A percentile compares a stretch with the other conserved stretches of the same genome.
These are phyloP conservation scores for Congeria kusceri DNA, from an alignment of 2,888 invertebrate species.

Conservation along the genomic window DNA sequence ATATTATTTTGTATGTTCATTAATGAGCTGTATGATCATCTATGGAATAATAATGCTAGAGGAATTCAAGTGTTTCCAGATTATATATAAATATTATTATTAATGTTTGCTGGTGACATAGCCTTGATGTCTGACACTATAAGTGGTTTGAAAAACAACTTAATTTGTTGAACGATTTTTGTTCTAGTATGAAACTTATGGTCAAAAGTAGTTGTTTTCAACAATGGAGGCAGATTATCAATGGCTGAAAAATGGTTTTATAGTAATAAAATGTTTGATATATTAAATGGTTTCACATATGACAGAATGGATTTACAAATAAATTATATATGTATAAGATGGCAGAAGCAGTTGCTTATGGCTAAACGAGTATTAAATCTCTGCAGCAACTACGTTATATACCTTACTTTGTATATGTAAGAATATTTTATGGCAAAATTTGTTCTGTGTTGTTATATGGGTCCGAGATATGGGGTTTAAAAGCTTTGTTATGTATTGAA, in stretches of 20 bases:
- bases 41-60: neutral
- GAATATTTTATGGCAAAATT: conserved; percentile 30
- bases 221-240: conserved; percentile 12
- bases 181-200: conserved; percentile 25
- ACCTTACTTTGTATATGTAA: neutral
- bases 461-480: conserved; percentile 44
- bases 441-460: conserved; percentile 36
- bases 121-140: conserved; percentile 34
- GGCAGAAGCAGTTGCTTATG: no score
- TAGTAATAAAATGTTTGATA: neutral
- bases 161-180: conserved; percentile 21
- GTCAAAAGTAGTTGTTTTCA: conserved; percentile 2
- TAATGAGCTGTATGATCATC: neutral
- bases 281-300: neutral
- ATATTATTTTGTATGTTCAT: neutral
- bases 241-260: conserved; percentile 16
- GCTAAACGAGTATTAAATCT: no score
- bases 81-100: neutral
- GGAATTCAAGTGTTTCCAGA: neutral
- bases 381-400: no score
- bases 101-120: conserved; percentile 2
- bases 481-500: no score
- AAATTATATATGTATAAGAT: no score
- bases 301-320: no score
- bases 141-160: conserved; percentile 31